A percentile compares a stretch with the other conserved stretches of the same genome.
phyloP scores from a whole-genome alignment of 2,888 invertebrate species.

The Leptopilina drosophilae region DNA sequence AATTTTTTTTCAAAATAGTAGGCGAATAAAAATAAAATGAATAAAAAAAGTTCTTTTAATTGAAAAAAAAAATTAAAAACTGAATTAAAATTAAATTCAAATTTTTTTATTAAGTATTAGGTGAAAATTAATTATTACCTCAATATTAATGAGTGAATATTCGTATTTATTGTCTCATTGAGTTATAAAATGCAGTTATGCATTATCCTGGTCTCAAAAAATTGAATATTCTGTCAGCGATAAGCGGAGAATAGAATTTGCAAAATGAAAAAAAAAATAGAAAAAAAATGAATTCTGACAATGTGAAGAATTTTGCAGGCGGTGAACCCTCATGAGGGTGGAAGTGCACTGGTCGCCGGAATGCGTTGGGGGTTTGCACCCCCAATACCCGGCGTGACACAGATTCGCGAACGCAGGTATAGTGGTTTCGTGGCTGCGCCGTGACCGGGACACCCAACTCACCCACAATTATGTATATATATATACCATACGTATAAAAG shows the following conservation, averaged over 20 bases:
- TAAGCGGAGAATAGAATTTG: background rate
- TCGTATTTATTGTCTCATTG: background rate
- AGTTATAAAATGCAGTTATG: background rate
- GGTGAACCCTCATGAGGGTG: slow-evolving; percentile 52
- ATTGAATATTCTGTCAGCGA: background rate
- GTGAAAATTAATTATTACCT: too few species aligned
- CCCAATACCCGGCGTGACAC: slow-evolving; percentile 65
- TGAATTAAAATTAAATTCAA: background rate
- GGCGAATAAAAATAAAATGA: too few species aligned
- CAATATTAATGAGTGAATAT: too few species aligned
- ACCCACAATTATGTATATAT: background rate
- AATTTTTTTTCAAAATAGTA: too few species aligned
- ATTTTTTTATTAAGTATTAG: background rate
- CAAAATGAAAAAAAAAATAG: too few species aligned
- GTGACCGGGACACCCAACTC: slow-evolving; percentile 57
- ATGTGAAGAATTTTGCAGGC: background rate
- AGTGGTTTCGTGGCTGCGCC: slow-evolving; percentile 61
- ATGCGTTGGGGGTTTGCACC: slow-evolving; percentile 46
- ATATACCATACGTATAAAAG: background rate
- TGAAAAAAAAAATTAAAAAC: too few species aligned
- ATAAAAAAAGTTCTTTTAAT: too few species aligned
- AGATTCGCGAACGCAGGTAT: slow-evolving; percentile 61
- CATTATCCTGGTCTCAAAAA: background rate
- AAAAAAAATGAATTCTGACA: slow-evolving; percentile 27
- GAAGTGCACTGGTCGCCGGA: slow-evolving; percentile 59